phyloP scores from a whole-genome alignment of 2,113 vertebrate species.

The Fukomys damarensis region DNA sequence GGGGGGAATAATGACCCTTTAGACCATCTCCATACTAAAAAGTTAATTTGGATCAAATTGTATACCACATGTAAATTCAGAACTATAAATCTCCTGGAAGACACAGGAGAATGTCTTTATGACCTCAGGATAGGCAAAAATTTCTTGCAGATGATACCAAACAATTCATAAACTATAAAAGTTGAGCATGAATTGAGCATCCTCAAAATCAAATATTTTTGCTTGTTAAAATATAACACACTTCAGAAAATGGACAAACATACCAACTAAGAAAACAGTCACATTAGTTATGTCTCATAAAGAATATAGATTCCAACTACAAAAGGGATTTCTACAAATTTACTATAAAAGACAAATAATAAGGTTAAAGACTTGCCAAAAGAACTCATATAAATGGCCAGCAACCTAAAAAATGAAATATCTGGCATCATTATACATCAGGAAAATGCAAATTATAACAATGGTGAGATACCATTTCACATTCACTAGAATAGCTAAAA shows the following conservation, averaged over 20 bases:
- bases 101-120: neutral
- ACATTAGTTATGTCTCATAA: neutral
- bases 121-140: neutral
- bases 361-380: neutral
- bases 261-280: neutral
- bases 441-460: neutral
- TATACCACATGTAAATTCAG: neutral
- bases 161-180: conserved; percentile 19
- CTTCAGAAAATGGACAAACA: conserved; percentile 26
- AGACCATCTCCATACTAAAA: neutral
- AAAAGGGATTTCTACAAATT: neutral
- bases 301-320: neutral
- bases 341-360: neutral
- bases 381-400: neutral
- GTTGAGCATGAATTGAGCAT: neutral
- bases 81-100: conserved; percentile 13
- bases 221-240: neutral
- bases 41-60: neutral
- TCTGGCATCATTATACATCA: neutral
- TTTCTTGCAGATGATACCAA: conserved; percentile 20
- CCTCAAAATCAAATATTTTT: conserved; percentile 41
- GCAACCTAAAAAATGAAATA: neutral
- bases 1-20: neutral
- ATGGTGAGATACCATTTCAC: neutral
- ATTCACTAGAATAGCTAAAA: neutral